These are phyloP conservation scores for Microhierax caerulescens DNA, from an alignment of 2,797 vertebrate genomes.

Conservation along the genomic window DNA sequence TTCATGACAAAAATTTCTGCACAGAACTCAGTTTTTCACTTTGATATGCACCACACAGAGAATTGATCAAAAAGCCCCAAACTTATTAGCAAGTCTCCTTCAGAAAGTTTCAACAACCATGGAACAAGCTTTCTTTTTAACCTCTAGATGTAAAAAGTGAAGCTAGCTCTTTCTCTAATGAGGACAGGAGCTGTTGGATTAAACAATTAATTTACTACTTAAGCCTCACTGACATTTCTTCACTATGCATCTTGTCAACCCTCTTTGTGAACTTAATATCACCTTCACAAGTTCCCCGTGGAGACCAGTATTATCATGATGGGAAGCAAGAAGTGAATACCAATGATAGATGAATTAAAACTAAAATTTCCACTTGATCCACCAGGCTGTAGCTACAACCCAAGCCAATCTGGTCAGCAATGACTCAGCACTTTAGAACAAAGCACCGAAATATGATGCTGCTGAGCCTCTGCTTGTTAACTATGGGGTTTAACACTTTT, in stretches of 20 bases:
- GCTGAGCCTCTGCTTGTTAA: background rate
- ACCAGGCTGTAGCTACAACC: background rate
- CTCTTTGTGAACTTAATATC: conserved; percentile 10
- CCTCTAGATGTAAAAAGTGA: background rate
- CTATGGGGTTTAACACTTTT: background rate
- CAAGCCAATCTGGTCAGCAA: background rate
- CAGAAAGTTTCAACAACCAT: background rate
- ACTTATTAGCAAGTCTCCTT: background rate
- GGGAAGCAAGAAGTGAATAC: background rate
- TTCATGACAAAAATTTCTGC: background rate
- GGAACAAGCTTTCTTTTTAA: background rate
- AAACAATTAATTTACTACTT: conserved; percentile 34
- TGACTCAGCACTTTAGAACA: background rate
- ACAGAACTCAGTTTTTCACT: background rate
- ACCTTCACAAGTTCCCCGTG: background rate
- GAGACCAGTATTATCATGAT: background rate
- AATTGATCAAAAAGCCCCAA: background rate
- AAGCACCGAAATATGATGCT: background rate
- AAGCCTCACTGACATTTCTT: conserved; percentile 17
- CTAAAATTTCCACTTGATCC: background rate
- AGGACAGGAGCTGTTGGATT: background rate
- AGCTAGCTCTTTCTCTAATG: background rate
- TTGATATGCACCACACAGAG: background rate
- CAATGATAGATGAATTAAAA: background rate
- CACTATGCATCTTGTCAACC: background rate